Evolutionary conservation across 2,888 invertebrate genomes (phyloP).

Genomic region (Dicyrtoma fusca): DNA sequence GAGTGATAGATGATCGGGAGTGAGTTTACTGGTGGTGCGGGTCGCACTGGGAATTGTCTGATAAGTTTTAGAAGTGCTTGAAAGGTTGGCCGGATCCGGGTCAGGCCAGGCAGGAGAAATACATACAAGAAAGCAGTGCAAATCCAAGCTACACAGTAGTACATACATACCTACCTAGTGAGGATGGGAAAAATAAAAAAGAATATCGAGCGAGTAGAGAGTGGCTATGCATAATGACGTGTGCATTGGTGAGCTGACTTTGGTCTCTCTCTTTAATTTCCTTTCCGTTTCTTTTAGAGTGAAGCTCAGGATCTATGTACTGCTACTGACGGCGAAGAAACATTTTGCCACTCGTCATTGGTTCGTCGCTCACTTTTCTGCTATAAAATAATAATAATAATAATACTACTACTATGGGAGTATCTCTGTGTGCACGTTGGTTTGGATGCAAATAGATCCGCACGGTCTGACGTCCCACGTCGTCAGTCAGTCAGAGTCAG

Average conservation of each 20-base stretch:
- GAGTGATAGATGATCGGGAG: conserved; percentile 17
- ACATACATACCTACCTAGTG: neutral
- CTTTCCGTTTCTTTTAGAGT: no score
- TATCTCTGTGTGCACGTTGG: no score
- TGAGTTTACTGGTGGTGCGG: conserved; percentile 24
- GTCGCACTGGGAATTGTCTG: conserved; percentile 23
- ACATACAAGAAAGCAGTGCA: conserved; percentile 9
- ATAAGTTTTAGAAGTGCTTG: conserved; percentile 32
- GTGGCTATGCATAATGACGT: no score
- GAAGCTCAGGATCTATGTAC: no score
- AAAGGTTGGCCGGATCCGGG: conserved; percentile 51
- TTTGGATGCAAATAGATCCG: neutral
- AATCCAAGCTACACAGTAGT: neutral
- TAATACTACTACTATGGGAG: no score
- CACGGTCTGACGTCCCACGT: neutral
- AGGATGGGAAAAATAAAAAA: conserved; percentile 25
- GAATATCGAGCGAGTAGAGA: conserved; percentile 33
- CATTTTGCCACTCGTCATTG: no score
- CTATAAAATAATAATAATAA: no score
- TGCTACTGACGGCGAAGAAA: neutral
- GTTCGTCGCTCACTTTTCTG: no score
- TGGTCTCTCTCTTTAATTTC: no score
- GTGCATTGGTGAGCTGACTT: no score
- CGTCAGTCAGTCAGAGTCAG: neutral
- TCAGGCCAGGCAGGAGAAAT: conserved; percentile 41